Evolutionary conservation across 2,888 invertebrate species (phyloP), one percentile per base, ranked within the genome.

Genomic region (Micropterix aruncella): DNA sequence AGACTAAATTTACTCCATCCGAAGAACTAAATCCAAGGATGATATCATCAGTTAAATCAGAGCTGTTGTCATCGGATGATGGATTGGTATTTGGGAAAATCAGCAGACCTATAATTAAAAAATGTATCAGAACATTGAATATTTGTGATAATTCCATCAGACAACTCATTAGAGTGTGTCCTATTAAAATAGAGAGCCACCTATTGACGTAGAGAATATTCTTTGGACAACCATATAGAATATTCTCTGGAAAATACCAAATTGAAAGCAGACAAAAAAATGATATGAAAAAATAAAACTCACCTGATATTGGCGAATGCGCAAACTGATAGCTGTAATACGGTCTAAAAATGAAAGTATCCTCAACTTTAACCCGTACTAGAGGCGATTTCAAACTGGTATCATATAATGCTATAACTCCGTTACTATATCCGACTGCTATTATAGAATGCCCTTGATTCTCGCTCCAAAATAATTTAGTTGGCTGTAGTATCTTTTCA

Each of bases 401-500:
- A 56, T 83, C 70, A 65, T 74, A 85, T n/a, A 77, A 57, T 2
- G 76, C 80, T 2, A 77, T 70, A 19, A 75, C 65, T 1, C 85
- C 85, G 56, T 80, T 77, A 0, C 77, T 67, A 55, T 80, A 83
- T 2, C 83, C 83, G 2, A 78, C 82, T n/a, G 74, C 70, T 40
- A 84, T 60, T 19, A 65, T 60, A 5, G 62, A 61, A 52, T 77
- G 76, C 1, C 66, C 71, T 51, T 61, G 61, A 58, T 75, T 75
- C 55, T 61, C 59, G 18, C 69, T 62, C 72, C 72, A 68, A 47
- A 62, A 65, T 40, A 76, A 57, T 46, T 66, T 64, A 16, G 73
- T 72, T 4, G 75, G 70, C 56, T 73, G 74, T 54, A 61, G 65
- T 41, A 52, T 48, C 36, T 42, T 48, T 5, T 12, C 27, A 7